Conservation (phyloP, 2,888 invertebrate genomes). For the Aphrophora alni region DNA sequence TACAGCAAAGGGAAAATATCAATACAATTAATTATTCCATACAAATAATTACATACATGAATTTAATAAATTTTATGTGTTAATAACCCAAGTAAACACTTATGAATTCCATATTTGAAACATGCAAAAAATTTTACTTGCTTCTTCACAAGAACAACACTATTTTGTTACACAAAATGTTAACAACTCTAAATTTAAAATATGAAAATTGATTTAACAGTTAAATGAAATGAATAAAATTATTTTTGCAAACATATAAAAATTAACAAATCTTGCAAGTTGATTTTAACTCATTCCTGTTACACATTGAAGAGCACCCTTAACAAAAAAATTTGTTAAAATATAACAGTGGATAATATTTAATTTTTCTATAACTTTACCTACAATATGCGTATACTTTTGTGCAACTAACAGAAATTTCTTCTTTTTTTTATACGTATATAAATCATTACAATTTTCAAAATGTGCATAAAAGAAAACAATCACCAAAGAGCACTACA, state of each 20-base stretch:
- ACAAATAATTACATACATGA: no score
- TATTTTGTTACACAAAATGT: no score
- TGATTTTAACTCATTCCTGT: neutral
- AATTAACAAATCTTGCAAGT: neutral
- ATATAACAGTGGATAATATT: neutral
- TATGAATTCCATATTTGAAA: neutral
- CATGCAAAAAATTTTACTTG: neutral
- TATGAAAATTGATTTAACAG: no score
- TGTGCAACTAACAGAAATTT: conserved; percentile 20
- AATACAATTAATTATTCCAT: no score
- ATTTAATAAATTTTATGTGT: no score
- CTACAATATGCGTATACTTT: conserved; percentile 37
- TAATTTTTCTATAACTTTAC: neutral
- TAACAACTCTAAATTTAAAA: neutral
- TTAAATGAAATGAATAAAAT: no score
- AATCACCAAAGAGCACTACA: neutral
- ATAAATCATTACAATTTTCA: neutral
- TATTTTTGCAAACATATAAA: neutral
- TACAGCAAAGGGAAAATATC: no score
- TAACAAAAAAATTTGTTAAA: neutral
- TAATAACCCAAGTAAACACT: no score
- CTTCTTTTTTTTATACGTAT: no score
- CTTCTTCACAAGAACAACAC: neutral
- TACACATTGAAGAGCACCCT: neutral
- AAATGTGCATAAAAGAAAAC: neutral